Evolutionary conservation across 2,888 invertebrate species (phyloP), one percentile per base, ranked within the genome.

Genomic region (Chymomyza caudatula): DNA sequence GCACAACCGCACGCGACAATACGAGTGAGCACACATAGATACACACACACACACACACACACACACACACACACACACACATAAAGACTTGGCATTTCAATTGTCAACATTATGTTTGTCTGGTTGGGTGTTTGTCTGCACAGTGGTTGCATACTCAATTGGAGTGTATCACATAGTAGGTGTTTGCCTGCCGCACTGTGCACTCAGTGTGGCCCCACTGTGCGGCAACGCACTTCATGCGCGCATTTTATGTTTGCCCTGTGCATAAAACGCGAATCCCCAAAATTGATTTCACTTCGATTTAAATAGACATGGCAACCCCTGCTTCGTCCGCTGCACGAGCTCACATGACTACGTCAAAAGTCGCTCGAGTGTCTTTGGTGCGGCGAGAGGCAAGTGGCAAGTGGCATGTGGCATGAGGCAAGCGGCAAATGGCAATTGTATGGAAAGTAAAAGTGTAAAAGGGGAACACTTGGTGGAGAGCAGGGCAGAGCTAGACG

Each of bases 201-300:
- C n/a, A n/a, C n/a, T n/a, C n/a, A n/a, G n/a, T 37, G 37, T 37
- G 17, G 44, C 0, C 44, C 17, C 25, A 53, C 53, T n/a, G 53
- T 53, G 53, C 53, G 53, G 29, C 47, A 6, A 37, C 52, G 67
- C 73, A 74, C 70, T 74, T 83, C 78, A 80, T 71, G 78, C 67
- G 84, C 65, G 68, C 74, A 74, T 80, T 86, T 85, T 82, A 78
- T 86, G 77, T 85, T 73, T 76, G 73, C 76, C 55, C 64, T 73
- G 82, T 73, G 77, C 71, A 78, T 77, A 74, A 85, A 85, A 83
- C 73, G 78, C 71, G 74, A 77, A 72, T 79, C 64, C 76, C 63
- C 74, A 66, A 86, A 85, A 84, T 84, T 86, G 82, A 86, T 85
- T 82, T 84, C 74, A 60, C 81, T 76, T 78, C 79, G 81, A 79